These are phyloP conservation scores for Zelostemma sp. DNA, from an alignment of 1,140 invertebrate species.

Conservation along the genomic window DNA sequence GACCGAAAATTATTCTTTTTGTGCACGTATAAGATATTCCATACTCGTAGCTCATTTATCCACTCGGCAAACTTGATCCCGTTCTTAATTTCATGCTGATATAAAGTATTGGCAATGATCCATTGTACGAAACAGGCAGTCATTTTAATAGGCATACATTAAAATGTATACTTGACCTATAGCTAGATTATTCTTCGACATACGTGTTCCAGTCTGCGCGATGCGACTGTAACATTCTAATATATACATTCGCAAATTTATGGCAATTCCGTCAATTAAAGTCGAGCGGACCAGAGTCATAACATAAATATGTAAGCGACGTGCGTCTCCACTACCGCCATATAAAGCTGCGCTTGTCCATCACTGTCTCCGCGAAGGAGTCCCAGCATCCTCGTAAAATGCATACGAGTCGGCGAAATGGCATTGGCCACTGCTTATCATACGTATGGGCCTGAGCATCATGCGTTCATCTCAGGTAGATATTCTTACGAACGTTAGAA, in stretches of 20 bases:
- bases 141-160: constrained; percentile 37
- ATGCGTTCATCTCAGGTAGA: constrained; percentile 28
- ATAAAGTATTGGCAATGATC: not conserved
- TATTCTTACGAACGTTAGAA: constrained; percentile 19
- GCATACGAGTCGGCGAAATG: constrained; percentile 57
- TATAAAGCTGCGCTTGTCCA: constrained; percentile 69
- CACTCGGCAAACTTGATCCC: constrained; percentile 21
- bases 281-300: constrained; percentile 66
- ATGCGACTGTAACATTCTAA: constrained; percentile 24
- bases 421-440: constrained; percentile 57
- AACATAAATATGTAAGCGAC: constrained; percentile 70
- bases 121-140: constrained; percentile 13
- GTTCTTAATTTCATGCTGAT: constrained; percentile 17
- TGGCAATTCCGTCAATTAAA: constrained; percentile 70
- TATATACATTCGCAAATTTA: constrained; percentile 67
- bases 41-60: constrained; percentile 16
- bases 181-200: constrained; percentile 33
- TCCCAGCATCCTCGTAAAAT: constrained; percentile 64
- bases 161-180: constrained; percentile 50
- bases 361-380: constrained; percentile 66
- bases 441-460: constrained; percentile 49
- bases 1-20: not conserved
- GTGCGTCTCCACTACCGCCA: constrained; percentile 53
- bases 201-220: constrained; percentile 13
- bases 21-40: not conserved